Base-by-base conservation (phyloP, 2,888 invertebrate genomes). In the Epirrhoe alternata region DNA sequence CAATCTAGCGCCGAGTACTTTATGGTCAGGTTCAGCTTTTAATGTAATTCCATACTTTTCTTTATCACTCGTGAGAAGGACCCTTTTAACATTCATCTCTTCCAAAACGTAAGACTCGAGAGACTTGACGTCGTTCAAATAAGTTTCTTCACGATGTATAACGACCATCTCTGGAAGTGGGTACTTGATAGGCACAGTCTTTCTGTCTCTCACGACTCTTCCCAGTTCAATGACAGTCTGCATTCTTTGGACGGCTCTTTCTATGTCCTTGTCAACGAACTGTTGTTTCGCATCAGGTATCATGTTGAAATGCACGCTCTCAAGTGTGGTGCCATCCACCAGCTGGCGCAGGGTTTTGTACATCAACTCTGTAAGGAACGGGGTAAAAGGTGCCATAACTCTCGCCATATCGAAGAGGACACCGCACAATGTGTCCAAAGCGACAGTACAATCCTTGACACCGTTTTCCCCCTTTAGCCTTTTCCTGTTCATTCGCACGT, bases 311-410 rank as follows among this genome's bases (percentile, higher is more conserved):
- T 99, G 99, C 0, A 99, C 96, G 82, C 98, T 98, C 53, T 95
- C 96, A 33, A 94, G 88, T 42, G 94, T 88, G 30, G 86, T 85
- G 12, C 89, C 88, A 5, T 92, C 86, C 17, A 96, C 88, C 38
- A 98, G 91, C 74, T 95, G 94, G 47, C 96, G 95, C 71, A 99
- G 88, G 64, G 97, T 96, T 86, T 98, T 97, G 89, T 98, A 99
- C 96, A 99, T 98, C 68, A 96, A 95, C 88, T 99, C 99, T 0
- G 98, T 97, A 61, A 99, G 94, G 89, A 98, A 99, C 0, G 99
- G 99, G 0, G 99, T 98, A 86, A 99, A 99, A 0, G 99, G 99
- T 0, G 99, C 97, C 97, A 99, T 99, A 78, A 99, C 96, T 77
- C 97, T 95, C 0, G 96, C 95, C 95, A 99, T 97, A 60, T 97